Conservation (phyloP, 2,888 invertebrate species). For the Plebejus anna region DNA sequence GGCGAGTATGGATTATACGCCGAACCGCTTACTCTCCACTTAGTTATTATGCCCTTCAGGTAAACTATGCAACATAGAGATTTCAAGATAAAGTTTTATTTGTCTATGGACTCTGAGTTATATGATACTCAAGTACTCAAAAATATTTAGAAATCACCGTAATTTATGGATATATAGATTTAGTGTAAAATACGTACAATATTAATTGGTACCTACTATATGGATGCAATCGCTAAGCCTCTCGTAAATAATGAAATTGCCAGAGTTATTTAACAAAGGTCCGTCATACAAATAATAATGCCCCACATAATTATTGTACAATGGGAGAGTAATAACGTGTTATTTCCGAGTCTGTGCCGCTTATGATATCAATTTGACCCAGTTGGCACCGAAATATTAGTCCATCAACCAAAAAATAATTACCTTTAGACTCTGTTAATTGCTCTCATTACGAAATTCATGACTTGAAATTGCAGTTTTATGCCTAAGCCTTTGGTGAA, state of each 20-base stretch:
- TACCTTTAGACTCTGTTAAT: constrained; percentile 23
- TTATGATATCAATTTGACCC: constrained; percentile 31
- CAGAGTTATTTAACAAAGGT: constrained; percentile 2
- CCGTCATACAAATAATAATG: constrained; percentile 2
- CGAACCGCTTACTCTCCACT: neutral
- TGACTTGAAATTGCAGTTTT: neutral
- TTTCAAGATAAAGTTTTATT: too few relatives aligned
- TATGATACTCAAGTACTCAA: neutral
- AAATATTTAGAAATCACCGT: neutral
- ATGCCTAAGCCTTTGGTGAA: neutral
- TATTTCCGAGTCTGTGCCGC: constrained; percentile 12
- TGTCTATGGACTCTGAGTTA: too few relatives aligned
- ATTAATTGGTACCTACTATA: neutral
- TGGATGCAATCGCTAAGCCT: neutral
- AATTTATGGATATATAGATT: neutral
- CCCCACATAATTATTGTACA: constrained; percentile 19
- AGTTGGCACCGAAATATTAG: constrained; percentile 32
- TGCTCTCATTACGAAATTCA: constrained; percentile 23
- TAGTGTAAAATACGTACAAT: neutral
- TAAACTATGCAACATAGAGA: neutral
- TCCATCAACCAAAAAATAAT: constrained; percentile 30
- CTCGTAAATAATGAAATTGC: constrained; percentile 4
- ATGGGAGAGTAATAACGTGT: constrained; percentile 20
- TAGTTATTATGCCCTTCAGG: neutral
- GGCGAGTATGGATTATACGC: neutral